These are phyloP conservation scores for Eutrigla gurnardus DNA, from an alignment of 2,797 vertebrate genomes.

Conservation along the genomic window DNA sequence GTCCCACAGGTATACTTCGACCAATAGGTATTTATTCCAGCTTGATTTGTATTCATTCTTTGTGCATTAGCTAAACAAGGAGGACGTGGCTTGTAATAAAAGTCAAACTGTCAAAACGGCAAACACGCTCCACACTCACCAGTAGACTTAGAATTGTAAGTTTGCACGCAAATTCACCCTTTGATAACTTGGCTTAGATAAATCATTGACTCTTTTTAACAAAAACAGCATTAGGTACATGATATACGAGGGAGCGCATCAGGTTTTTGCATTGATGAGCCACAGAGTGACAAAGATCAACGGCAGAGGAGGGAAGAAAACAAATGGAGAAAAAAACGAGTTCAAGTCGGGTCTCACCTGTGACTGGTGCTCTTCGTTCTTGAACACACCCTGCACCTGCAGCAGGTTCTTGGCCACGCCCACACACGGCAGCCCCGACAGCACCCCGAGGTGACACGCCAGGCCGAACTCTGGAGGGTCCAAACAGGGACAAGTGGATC, in stretches of 20 bases:
- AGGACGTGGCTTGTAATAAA: constrained; percentile 60
- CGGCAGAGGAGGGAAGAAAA: neutral
- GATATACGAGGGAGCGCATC: neutral
- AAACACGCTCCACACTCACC: neutral
- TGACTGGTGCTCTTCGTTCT: constrained; percentile 84
- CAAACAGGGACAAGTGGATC: neutral
- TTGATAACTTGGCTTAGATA: constrained; percentile 37
- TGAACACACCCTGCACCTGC: constrained; percentile 89
- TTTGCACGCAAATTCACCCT: constrained; percentile 1
- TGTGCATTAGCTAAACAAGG: constrained; percentile 50
- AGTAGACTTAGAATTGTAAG: neutral
- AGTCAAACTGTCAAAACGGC: constrained; percentile 52
- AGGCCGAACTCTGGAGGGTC: constrained; percentile 89
- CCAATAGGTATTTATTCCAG: constrained; percentile 51
- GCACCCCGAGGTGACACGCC: constrained; percentile 93
- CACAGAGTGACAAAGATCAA: neutral
- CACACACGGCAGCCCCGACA: constrained; percentile 89
- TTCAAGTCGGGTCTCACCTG: constrained; percentile 81
- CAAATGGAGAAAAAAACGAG: neutral
- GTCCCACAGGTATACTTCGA: constrained; percentile 57
- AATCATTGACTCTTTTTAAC: constrained; percentile 30
- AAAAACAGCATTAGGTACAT: constrained; percentile 12
- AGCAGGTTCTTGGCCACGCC: constrained; percentile 97
- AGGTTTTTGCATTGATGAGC: neutral
- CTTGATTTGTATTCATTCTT: constrained; percentile 66